Evolutionary conservation across 2,888 invertebrate genomes (phyloP).

Genomic region (Polydrusus tereticollis): DNA sequence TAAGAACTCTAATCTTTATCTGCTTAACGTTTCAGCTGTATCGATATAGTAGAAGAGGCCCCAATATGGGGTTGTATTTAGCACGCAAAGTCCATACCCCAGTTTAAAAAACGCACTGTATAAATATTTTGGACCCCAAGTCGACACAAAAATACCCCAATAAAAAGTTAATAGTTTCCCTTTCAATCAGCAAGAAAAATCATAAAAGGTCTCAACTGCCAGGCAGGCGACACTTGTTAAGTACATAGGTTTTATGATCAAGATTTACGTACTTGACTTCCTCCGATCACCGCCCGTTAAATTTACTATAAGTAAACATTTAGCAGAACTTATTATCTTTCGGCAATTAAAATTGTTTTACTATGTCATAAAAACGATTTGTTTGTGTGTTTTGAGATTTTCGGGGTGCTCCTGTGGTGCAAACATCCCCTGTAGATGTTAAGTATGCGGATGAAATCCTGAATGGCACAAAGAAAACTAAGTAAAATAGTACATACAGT

Average conservation of each 20-base stretch:
- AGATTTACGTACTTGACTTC: constrained; percentile 59
- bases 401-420: constrained; percentile 34
- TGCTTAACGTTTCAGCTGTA: no score
- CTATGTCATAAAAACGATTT: constrained; percentile 28
- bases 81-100: no score
- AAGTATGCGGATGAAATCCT: no score
- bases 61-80: no score
- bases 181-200: constrained; percentile 58
- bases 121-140: not conserved
- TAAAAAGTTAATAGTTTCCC: constrained; percentile 54
- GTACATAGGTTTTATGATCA: constrained; percentile 56
- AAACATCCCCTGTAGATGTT: constrained; percentile 22
- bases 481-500: no score
- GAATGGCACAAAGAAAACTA: no score
- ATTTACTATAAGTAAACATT: constrained; percentile 40
- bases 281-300: constrained; percentile 53
- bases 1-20: no score
- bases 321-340: constrained; percentile 40
- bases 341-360: constrained; percentile 44
- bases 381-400: constrained; percentile 23
- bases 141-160: not conserved
- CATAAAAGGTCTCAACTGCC: constrained; percentile 55
- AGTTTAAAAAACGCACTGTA: no score
- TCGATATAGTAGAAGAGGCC: no score
- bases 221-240: constrained; percentile 59